Evolutionary conservation across 2,113 vertebrate species (phyloP), one percentile per base, ranked within the genome.

Genomic region (Gasterosteus nipponicus): DNA sequence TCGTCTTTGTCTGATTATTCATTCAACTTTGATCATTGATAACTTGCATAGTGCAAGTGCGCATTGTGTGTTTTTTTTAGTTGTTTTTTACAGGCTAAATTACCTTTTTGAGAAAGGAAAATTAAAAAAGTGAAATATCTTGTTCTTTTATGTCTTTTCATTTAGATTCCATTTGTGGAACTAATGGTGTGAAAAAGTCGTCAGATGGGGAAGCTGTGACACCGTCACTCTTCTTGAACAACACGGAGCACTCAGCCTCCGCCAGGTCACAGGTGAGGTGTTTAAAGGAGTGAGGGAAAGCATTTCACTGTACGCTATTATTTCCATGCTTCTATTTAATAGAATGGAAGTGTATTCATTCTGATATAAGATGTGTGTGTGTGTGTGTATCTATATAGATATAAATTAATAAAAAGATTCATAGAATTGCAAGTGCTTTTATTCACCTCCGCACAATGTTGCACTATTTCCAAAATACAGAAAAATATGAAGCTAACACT

Each of bases 101-200:
- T 54, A 53, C 41, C 6, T 26, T 60, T 29, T 4, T 42, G 0
- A 9, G 35, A 65, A 9, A 18, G 10, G 44, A 5, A 38, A 1
- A 46, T 39, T 14, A 62, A 10, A 39, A 33, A 11, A 51, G 5
- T 51, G 22, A 54, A 31, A 38, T 1, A 11, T 73, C 2, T 62
- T 3, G 29, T 9, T 46, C 18, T 3, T 77, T 19, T 56, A 19
- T 84, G 1, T 67, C 15, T 62, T n/a, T 63, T 26, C 5, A 14
- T 72, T 47, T 68, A 93, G 95, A 94, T 90, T 95, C 97, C 16
- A 97, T 90, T 93, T 96, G 97, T 74, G 96, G 96, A 93, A 99
- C 98, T 78, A 99, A 99, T 2, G 98, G 97, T 58, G 93, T 99
- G 81, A 97, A 96, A 72, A 86, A 94, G 90, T 91, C 91, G 0